Evolutionary conservation across 2,797 vertebrate genomes (phyloP).

Genomic region (Mareca strepera): DNA sequence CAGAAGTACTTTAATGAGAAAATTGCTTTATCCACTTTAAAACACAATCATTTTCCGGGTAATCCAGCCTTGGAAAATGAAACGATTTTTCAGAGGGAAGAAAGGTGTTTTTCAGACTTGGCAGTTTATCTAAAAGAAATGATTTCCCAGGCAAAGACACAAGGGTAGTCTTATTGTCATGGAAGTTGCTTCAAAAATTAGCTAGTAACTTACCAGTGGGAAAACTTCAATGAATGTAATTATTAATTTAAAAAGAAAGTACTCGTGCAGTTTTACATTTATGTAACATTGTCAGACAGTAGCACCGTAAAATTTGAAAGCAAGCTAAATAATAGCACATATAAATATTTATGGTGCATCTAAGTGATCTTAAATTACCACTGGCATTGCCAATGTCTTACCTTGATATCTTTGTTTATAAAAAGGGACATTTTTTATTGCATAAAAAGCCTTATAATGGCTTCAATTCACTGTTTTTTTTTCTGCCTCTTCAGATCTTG

Average conservation of each 20-base stretch:
- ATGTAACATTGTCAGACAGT: neutral
- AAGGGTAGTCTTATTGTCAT: neutral
- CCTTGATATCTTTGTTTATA: neutral
- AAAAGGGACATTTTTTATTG: neutral
- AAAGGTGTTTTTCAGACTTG: constrained; percentile 35
- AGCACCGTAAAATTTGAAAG: neutral
- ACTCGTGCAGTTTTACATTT: neutral
- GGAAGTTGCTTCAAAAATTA: neutral
- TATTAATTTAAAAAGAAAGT: constrained; percentile 31
- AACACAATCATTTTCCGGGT: constrained; percentile 55
- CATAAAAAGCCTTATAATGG: neutral
- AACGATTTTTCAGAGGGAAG: constrained; percentile 30
- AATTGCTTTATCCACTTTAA: constrained; percentile 64
- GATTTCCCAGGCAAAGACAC: constrained; percentile 19
- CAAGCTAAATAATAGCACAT: neutral
- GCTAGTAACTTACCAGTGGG: neutral
- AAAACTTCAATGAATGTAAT: constrained; percentile 11
- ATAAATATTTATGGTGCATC: constrained; percentile 22
- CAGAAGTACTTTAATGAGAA: constrained; percentile 61
- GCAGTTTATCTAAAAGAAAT: constrained; percentile 42
- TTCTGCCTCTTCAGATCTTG: constrained; percentile 74
- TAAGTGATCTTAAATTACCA: constrained; percentile 13
- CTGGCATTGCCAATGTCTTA: fast-evolving
- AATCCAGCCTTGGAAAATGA: constrained; percentile 41
- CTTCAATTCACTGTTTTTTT: neutral